Conservation (phyloP, 2,797 vertebrate species). For the Linurgus olivaceus region DNA sequence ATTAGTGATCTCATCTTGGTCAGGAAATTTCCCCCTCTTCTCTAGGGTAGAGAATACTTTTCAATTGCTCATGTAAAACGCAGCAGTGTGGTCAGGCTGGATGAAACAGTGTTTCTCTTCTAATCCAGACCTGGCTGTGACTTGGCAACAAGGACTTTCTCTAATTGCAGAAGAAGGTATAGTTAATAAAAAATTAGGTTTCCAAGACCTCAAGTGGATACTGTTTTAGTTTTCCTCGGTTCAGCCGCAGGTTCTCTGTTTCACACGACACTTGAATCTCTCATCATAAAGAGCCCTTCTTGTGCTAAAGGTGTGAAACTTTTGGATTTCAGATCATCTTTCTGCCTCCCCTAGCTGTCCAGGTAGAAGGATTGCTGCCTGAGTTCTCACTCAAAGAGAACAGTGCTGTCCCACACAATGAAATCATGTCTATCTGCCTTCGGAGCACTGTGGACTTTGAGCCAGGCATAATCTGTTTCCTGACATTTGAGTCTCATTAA, state of each 20-base stretch:
- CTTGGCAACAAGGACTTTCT: not conserved
- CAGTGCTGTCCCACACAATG: not conserved
- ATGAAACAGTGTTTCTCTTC: not conserved
- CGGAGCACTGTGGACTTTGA: not conserved
- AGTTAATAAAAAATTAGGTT: not conserved
- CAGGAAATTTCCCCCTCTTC: not conserved
- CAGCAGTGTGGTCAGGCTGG: not conserved
- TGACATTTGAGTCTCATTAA: slow-evolving; percentile 57
- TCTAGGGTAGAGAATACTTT: not conserved
- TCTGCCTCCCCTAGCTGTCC: not conserved
- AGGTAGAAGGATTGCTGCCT: not conserved
- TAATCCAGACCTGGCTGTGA: not conserved
- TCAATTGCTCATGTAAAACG: not conserved
- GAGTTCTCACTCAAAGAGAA: not conserved
- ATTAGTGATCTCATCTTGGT: not conserved
- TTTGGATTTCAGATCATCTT: not conserved
- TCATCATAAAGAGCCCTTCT: not conserved
- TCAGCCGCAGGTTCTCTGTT: not conserved
- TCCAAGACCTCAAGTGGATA: not conserved
- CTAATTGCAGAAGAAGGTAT: not conserved
- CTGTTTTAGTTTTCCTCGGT: not conserved
- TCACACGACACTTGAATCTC: not conserved
- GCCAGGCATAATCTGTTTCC: slow-evolving; percentile 13
- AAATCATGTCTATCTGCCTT: slow-evolving; percentile 13
- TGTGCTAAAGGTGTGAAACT: not conserved